Base-by-base conservation (phyloP, 2,888 invertebrate species). In the Deladenus siricidicola region DNA sequence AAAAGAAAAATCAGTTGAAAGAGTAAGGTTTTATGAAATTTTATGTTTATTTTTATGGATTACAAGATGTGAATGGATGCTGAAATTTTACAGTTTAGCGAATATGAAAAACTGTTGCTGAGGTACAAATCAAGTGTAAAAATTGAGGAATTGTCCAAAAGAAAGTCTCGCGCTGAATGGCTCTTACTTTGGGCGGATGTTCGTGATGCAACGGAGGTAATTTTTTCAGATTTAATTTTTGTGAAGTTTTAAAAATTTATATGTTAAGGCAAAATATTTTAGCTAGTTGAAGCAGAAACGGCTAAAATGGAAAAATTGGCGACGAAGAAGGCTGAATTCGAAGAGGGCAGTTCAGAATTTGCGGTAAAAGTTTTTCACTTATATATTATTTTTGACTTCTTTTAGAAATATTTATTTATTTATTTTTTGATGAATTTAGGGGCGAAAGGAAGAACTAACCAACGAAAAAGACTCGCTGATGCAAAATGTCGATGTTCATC, bases 241-340 rank as follows among this genome's bases (percentile, higher is more conserved):
- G 21, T 29, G 55, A 10, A 34, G 39, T 34, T 34, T 34, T 34
- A 14, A 10, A 10, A 10, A 34, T 34, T 6, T 34, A 34, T 10
- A 34, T 34, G 6, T 34, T 10, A 34, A 10, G 6, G 6, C 6
- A 10, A 34, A 10, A 10, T 34, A 14, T 34, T 34, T 34, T 34
- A 34, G 39, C 39, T 10, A 34, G 14, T 34, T 10, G 39, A 34
- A 10, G 8, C 19, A 19, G 55, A 54, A 34, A 21, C 21, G 1
- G 23, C 21, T 10, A 54, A 49, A 3, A 17, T 55, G n/a, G 48
- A 45, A 4, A 21, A 1, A 21, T 23, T 62, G 48, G 61, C 30
- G 28, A n/a, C 23, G 30, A 62, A 44, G 47, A 42, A 62, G 39
- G 43, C 19, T 19, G 58, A 58, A 30, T 54, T 43, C 29, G 58